Evolutionary conservation across 1,140 invertebrate species (phyloP).

Genomic region (Drosophila repletoides): DNA sequence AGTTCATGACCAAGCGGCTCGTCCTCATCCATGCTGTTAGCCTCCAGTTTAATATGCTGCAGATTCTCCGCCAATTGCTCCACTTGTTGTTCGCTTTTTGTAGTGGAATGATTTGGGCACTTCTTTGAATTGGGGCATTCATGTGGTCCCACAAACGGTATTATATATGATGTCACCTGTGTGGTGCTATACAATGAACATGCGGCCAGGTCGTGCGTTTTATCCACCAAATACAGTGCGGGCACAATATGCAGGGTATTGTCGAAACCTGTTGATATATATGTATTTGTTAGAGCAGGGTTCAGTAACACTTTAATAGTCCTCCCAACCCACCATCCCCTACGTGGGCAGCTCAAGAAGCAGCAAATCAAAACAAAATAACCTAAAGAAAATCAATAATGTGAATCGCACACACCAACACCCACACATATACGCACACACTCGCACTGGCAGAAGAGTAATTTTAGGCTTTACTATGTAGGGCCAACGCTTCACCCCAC

Average conservation of each 20-base stretch:
- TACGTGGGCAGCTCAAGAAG: conserved; percentile 7
- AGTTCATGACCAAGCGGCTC: conserved; percentile 63
- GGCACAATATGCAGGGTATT: conserved; percentile 82
- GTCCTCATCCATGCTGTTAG: conserved; percentile 24
- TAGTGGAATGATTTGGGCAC: conserved; percentile 71
- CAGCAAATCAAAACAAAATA: conserved; percentile 60
- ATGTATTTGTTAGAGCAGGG: neutral
- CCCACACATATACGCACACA: conserved; percentile 20
- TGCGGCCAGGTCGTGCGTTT: conserved; percentile 46
- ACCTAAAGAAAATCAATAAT: conserved; percentile 73
- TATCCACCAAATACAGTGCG: conserved; percentile 68
- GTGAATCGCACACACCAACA: conserved; percentile 19
- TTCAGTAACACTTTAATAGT: conserved; percentile 33
- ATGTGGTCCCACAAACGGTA: conserved; percentile 81
- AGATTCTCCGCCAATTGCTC: conserved; percentile 42
- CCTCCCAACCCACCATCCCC: neutral
- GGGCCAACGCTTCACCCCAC: conserved; percentile 7
- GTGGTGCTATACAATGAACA: conserved; percentile 63
- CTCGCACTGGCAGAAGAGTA: conserved; percentile 28
- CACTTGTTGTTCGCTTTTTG: conserved; percentile 9
- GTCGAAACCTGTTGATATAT: conserved; percentile 75
- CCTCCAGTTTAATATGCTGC: conserved; percentile 27
- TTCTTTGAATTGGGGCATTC: conserved; percentile 81
- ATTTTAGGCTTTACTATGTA: conserved; percentile 54
- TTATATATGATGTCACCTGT: conserved; percentile 81